Conservation (phyloP, 2,888 invertebrate genomes). For the Hedya salicella region DNA sequence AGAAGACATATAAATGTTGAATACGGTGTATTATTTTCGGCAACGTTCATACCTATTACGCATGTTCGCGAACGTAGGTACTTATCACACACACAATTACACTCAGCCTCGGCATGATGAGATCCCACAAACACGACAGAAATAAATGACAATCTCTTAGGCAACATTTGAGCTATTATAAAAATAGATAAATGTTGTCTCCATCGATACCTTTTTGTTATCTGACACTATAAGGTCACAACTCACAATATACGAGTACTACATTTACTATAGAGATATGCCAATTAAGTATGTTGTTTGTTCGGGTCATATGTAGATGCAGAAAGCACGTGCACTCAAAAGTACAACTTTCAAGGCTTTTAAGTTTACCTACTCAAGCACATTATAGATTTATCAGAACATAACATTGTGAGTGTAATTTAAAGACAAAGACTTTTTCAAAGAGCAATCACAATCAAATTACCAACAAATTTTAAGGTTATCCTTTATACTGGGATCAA, state of each 20-base stretch:
- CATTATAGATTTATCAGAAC: neutral
- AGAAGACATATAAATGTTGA: neutral
- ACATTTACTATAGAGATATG: constrained; percentile 12
- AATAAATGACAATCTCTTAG: neutral
- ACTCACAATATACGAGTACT: neutral
- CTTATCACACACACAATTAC: constrained; percentile 4
- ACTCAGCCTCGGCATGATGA: constrained; percentile 6
- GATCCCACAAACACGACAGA: constrained; percentile 9
- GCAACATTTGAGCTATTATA: neutral
- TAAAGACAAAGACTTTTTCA: neutral
- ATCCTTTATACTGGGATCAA: constrained; percentile 27
- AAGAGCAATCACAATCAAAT: constrained; percentile 9
- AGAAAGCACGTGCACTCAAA: constrained; percentile 18
- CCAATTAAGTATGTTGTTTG: neutral
- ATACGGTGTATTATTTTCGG: neutral
- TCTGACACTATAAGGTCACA: neutral
- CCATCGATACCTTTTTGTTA: too few relatives aligned
- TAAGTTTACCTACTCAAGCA: neutral
- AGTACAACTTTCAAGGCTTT: neutral
- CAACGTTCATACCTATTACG: neutral
- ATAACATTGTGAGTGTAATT: neutral
- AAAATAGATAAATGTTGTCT: too few relatives aligned
- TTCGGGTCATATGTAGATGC: neutral
- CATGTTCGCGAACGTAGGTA: constrained; percentile 1
- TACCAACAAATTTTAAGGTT: constrained; percentile 49